These are phyloP conservation scores for Diplodus puntazzo DNA, from an alignment of 2,797 vertebrate species.

Conservation along the genomic window DNA sequence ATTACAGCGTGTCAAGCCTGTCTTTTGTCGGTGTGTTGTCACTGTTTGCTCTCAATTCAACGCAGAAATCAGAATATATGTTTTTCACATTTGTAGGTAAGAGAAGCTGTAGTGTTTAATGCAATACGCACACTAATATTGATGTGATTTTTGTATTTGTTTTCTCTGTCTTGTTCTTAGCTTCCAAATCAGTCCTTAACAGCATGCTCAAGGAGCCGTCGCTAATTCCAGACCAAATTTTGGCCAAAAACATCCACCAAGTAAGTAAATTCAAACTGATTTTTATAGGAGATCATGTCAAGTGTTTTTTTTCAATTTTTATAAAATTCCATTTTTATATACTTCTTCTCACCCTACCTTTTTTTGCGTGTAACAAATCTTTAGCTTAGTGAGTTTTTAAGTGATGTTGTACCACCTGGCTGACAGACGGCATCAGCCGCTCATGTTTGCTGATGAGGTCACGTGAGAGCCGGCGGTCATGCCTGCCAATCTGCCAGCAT, in stretches of 20 bases:
- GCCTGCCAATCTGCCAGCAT: slow-evolving; percentile 71
- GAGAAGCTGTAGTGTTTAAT: background rate
- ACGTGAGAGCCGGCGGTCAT: slow-evolving; percentile 80
- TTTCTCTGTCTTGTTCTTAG: slow-evolving; percentile 75
- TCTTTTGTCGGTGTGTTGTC: slow-evolving; percentile 57
- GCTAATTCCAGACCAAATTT: slow-evolving; percentile 92
- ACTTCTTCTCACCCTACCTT: background rate
- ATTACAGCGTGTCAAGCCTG: slow-evolving; percentile 61
- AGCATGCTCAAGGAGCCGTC: slow-evolving; percentile 96
- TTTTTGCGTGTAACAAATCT: background rate
- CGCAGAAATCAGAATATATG: slow-evolving; percentile 13
- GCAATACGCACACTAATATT: slow-evolving; percentile 13
- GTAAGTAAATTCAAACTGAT: slow-evolving; percentile 76
- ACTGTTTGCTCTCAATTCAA: slow-evolving; percentile 32
- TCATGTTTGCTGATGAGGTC: slow-evolving; percentile 89
- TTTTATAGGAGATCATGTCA: background rate
- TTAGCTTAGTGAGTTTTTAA: slow-evolving; percentile 37
- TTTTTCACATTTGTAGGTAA: background rate
- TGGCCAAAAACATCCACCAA: slow-evolving; percentile 95
- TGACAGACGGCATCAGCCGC: slow-evolving; percentile 68
- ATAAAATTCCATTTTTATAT: background rate
- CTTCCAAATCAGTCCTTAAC: slow-evolving; percentile 92
- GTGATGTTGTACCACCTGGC: slow-evolving; percentile 50
- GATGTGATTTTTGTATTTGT: slow-evolving; percentile 18
- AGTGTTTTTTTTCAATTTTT: background rate